Evolutionary conservation across 2,113 vertebrate species (phyloP).

Genomic region (Neolamprologus modestus): DNA sequence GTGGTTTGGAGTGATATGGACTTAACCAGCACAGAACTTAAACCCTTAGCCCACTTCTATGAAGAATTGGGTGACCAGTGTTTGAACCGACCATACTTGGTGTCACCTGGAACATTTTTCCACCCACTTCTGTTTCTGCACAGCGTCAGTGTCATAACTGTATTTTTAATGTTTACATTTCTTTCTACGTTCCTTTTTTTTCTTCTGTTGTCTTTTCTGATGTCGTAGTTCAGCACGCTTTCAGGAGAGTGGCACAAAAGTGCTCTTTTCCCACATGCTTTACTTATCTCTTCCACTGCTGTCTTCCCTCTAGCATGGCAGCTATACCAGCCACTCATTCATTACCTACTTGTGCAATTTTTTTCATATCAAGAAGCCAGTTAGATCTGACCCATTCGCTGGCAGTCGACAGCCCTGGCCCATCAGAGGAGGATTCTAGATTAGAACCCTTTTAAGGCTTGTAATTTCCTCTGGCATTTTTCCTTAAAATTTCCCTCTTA

Average conservation of each 20-base stretch:
- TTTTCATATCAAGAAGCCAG: not conserved
- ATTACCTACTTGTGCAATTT: not conserved
- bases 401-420: not conserved
- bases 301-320: not conserved
- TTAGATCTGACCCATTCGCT: not conserved
- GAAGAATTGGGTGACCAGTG: not conserved
- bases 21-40: slow-evolving; percentile 8
- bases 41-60: slow-evolving; percentile 1
- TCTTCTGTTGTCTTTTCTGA: not conserved
- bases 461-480: slow-evolving; percentile 40
- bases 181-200: not conserved
- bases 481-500: slow-evolving; percentile 13
- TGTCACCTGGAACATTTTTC: not conserved
- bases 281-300: not conserved
- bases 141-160: not conserved
- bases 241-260: not conserved
- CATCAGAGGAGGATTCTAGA: not conserved
- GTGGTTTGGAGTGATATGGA: slow-evolving; percentile 28
- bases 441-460: slow-evolving; percentile 36
- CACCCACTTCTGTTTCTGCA: not conserved
- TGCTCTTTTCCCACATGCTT: not conserved
- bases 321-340: not conserved
- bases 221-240: not conserved
- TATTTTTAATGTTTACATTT: not conserved
- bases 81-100: slow-evolving; percentile 7